Percentiles rank a stretch among this genome's conserved stretches.
These are phyloP conservation scores for Axea sp. DNA, from an alignment of 2,888 invertebrate genomes.

Conservation along the genomic window DNA sequence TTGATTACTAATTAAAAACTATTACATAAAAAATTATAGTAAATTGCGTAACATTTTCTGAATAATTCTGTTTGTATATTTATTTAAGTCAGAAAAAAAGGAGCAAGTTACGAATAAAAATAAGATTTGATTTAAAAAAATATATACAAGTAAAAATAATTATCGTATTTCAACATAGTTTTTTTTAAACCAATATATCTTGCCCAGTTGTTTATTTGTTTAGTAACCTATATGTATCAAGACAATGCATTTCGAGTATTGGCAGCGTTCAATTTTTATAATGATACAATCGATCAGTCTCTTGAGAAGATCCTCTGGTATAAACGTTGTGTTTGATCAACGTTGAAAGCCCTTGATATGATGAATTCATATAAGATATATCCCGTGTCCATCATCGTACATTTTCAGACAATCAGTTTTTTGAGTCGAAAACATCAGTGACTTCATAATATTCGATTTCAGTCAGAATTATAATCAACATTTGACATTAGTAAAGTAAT, in stretches of 20 bases:
- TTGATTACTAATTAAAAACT: too few relatives aligned
- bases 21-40: too few relatives aligned
- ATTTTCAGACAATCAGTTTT: constrained; percentile 27
- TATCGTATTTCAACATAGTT: too few relatives aligned
- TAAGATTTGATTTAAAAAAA: constrained; percentile 7
- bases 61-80: too few relatives aligned
- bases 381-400: constrained; percentile 17
- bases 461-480: constrained; percentile 12
- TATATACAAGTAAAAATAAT: constrained; percentile 43
- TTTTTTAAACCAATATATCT: constrained; percentile 30
- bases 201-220: background rate
- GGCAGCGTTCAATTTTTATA: constrained; percentile 44
- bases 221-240: constrained; percentile 13
- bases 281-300: constrained; percentile 54
- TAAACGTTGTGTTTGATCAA: constrained; percentile 47
- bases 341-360: constrained; percentile 62
- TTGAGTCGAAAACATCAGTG: constrained; percentile 31
- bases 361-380: constrained; percentile 59
- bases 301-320: constrained; percentile 55
- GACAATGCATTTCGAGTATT: constrained; percentile 43
- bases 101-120: too few relatives aligned
- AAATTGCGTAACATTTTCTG: too few relatives aligned
- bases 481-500: constrained; percentile 38
- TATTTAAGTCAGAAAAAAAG: constrained; percentile 23
- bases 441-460: constrained; percentile 24